Evolutionary conservation across 2,888 invertebrate species (phyloP), one percentile per base, ranked within the genome.

Genomic region (Cheilosia urbana): DNA sequence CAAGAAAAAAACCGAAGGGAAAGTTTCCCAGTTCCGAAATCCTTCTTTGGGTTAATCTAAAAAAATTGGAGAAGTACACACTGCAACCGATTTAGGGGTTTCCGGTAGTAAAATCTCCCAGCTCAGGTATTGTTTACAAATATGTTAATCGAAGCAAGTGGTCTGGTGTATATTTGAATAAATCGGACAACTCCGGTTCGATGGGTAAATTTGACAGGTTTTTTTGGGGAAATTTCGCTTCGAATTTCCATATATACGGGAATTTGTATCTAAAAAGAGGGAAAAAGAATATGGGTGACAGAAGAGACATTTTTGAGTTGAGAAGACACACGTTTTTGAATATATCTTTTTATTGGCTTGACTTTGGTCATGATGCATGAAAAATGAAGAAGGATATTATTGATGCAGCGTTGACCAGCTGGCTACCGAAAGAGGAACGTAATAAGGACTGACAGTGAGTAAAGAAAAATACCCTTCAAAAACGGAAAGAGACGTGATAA

Each of bases 51-150:
- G 53, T 42, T 55, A 53, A 66, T 53, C 42, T 42, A n/a, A 55
- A 55, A 66, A 21, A 24, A 27, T 53, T 53, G 37, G 53, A 53
- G 40, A 40, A 66, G 24, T 66, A 66, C 66, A 17, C 24, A 6
- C 11, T 34, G 9, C 21, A 24, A 19, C 27, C 42, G 40, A 27
- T 17, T 15, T 21, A 68, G 68, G 68, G 34, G 45, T 68, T 68
- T 57, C 68, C 68, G 68, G 55, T 68, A 19, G 30, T 68, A 68
- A 68, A 68, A 30, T 9, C 15, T n/a, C 37, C 21, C 9, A 37
- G 37, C 21, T 42, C 21, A 45, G 55, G 55, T 57, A 51, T 17
- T 34, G 13, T 21, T 6, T 17, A 45, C 9, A 47, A 19, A 19
- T 47, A 53, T 40, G 19, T 30, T 21, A 57, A 57, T 68, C 34